Conservation (phyloP, 2,113 vertebrate species). For the Hoplias malabaricus region DNA sequence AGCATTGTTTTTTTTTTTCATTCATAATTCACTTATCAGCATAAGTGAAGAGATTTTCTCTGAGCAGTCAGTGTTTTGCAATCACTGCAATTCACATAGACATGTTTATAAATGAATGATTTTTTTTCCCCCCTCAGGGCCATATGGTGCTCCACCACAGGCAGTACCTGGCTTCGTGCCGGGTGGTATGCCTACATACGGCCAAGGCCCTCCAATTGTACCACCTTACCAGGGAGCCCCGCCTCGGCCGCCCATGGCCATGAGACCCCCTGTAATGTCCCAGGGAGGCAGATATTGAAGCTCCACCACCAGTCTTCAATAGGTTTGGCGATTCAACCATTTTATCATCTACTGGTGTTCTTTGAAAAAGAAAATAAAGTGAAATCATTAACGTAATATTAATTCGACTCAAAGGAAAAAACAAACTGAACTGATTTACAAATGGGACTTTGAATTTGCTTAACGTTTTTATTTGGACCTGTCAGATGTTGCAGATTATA, state of each 20-base stretch:
- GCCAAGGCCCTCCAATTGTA: constrained; percentile 96
- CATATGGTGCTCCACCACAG: constrained; percentile 94
- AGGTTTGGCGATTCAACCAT: constrained; percentile 98
- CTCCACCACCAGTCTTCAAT: constrained; percentile 78
- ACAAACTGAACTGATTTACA: constrained; percentile 66
- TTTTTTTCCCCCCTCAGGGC: constrained; percentile 77
- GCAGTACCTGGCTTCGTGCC: constrained; percentile 86
- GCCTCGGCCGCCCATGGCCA: constrained; percentile 91
- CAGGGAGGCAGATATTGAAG: constrained; percentile 98
- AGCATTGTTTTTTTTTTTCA: background rate
- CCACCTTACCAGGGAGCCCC: constrained; percentile 95
- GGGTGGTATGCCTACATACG: constrained; percentile 85
- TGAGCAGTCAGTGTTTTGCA: too few species aligned
- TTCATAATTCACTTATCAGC: background rate
- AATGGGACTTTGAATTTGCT: constrained; percentile 65
- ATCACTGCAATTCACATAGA: too few species aligned
- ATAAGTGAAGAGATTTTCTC: too few species aligned
- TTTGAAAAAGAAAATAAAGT: constrained; percentile 74
- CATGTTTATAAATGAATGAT: too few species aligned
- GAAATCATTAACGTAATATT: constrained; percentile 83
- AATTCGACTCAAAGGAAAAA: constrained; percentile 76
- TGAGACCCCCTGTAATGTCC: constrained; percentile 98
- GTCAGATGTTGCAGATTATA: constrained; percentile 85
- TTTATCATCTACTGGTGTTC: constrained; percentile 84
- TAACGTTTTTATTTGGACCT: constrained; percentile 53